Percentiles rank a stretch among this genome's conserved stretches.
These are phyloP conservation scores for Ernsta delagoae DNA, from an alignment of 2,888 invertebrate genomes.

Conservation along the genomic window DNA sequence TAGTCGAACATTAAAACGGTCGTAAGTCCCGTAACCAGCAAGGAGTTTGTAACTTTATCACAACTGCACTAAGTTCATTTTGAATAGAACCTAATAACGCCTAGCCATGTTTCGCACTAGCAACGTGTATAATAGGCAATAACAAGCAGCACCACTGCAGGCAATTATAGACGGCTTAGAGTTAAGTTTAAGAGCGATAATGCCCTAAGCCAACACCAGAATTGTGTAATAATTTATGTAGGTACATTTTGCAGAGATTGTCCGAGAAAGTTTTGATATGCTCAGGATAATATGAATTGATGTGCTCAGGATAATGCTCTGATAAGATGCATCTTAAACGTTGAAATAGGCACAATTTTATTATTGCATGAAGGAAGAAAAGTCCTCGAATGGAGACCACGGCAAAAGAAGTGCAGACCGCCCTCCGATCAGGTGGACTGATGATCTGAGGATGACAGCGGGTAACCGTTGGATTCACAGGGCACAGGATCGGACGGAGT, in stretches of 20 bases:
- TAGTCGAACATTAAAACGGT: conserved; percentile 1
- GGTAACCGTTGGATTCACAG: no score
- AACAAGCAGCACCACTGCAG: conserved; percentile 25
- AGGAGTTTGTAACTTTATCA: background rate
- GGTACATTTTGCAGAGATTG: conserved; percentile 5
- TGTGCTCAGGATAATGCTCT: no score
- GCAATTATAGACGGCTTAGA: conserved; percentile 36
- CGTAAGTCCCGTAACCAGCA: background rate
- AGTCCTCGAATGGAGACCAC: no score
- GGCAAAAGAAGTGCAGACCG: no score
- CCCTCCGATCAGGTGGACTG: no score
- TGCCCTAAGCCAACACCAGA: conserved; percentile 24
- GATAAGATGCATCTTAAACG: background rate
- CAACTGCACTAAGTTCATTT: background rate
- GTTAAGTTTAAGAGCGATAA: conserved; percentile 37
- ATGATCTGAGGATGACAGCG: no score
- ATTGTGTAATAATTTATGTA: conserved; percentile 33
- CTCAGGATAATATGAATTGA: background rate
- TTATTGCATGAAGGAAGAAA: no score
- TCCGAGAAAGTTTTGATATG: background rate
- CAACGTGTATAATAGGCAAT: conserved; percentile 28
- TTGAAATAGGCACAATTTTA: background rate
- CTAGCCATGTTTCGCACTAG: background rate
- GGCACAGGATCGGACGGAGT: no score
- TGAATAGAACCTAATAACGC: background rate